phyloP scores from a whole-genome alignment of 2,888 invertebrate species.

The Sicus ferrugineus region DNA sequence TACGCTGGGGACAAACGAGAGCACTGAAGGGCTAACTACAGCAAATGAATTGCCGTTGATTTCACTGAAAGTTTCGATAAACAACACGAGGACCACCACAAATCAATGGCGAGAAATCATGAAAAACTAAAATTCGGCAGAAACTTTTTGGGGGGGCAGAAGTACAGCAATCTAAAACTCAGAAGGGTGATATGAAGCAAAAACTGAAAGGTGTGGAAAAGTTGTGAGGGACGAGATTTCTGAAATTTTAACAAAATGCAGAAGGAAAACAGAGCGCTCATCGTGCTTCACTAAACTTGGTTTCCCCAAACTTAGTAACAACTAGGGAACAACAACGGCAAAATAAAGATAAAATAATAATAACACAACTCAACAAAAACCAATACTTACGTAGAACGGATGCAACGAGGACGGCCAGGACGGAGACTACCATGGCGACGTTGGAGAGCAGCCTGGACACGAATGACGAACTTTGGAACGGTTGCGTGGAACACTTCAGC shows the following conservation, averaged over 20 bases:
- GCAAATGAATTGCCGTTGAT: constrained; percentile 30
- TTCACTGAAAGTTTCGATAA: constrained; percentile 30
- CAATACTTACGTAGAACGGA: constrained; percentile 59
- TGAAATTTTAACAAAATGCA: background rate
- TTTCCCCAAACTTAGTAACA: too few relatives aligned
- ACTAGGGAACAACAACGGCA: constrained; percentile 44
- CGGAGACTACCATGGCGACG: constrained; percentile 56
- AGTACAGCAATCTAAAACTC: background rate
- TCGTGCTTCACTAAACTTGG: background rate
- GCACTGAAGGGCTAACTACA: background rate
- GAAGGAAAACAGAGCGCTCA: background rate
- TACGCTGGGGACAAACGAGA: constrained; percentile 7
- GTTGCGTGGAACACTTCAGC: constrained; percentile 53
- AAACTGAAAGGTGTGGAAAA: background rate
- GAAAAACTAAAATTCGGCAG: constrained; percentile 3
- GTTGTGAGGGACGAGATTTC: too few relatives aligned
- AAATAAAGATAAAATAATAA: constrained; percentile 35
- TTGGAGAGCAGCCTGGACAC: constrained; percentile 56
- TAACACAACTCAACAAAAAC: constrained; percentile 29
- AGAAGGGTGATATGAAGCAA: background rate
- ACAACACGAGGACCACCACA: constrained; percentile 7
- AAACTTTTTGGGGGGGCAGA: background rate
- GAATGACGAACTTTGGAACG: constrained; percentile 51
- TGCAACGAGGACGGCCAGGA: constrained; percentile 50
- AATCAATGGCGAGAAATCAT: background rate